Conservation (phyloP, 2,797 vertebrate genomes). For the Pseudochaenichthys georgianus region DNA sequence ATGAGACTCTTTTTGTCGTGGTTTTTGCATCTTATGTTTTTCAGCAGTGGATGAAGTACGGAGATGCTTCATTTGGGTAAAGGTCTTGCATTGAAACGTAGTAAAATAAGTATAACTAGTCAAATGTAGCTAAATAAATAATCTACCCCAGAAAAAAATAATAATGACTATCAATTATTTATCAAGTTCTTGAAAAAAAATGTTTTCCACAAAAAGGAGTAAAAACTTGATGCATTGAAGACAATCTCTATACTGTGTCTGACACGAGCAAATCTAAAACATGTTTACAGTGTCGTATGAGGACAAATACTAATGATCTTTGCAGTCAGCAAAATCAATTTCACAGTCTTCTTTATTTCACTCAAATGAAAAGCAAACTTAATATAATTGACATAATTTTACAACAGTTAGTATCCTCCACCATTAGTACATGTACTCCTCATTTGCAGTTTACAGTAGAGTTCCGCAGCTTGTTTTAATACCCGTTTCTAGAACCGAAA, state of each 20-base stretch:
- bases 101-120: too few species aligned
- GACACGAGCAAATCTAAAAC: too few species aligned
- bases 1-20: conserved; percentile 5
- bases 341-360: conserved; percentile 33
- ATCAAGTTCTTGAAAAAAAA: too few species aligned
- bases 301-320: too few species aligned
- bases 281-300: too few species aligned
- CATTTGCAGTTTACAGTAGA: not conserved
- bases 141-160: too few species aligned
- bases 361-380: not conserved
- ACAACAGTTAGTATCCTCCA: not conserved
- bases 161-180: too few species aligned
- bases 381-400: not conserved
- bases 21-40: not conserved
- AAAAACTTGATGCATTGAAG: not conserved
- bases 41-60: not conserved
- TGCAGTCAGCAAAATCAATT: not conserved
- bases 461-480: not conserved
- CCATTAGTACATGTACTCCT: not conserved
- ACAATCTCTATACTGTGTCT: too few species aligned
- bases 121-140: too few species aligned
- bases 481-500: too few species aligned
- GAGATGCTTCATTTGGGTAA: not conserved
- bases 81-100: not conserved
- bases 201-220: too few species aligned